phyloP scores from a whole-genome alignment of 23 tunicate genomes.

The Diplosoma virens region DNA sequence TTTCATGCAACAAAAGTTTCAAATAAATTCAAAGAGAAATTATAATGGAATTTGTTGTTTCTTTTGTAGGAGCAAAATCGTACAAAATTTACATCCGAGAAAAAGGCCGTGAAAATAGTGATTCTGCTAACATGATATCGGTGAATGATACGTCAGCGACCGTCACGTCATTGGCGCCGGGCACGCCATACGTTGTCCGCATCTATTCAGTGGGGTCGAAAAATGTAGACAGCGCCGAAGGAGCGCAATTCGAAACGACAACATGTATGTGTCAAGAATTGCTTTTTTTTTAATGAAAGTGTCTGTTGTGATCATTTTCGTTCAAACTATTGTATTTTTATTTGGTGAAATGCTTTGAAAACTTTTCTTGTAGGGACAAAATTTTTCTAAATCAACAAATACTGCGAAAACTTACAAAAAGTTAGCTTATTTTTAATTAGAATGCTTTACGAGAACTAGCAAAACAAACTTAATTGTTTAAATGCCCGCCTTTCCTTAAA shows the following conservation, averaged over 20 bases:
- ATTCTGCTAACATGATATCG: not conserved
- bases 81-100: conserved; percentile 9
- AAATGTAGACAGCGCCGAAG: conserved; percentile 25
- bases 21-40: too few species aligned
- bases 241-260: not conserved
- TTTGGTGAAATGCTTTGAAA: not conserved
- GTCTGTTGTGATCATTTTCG: not conserved
- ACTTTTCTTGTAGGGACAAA: not conserved
- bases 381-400: not conserved
- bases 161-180: conserved; percentile 37
- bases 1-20: too few species aligned
- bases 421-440: not conserved
- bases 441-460: not conserved
- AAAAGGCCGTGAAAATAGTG: not conserved
- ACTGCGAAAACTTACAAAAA: too few species aligned
- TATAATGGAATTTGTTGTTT: too few species aligned
- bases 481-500: too few species aligned
- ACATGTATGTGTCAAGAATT: not conserved
- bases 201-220: conserved; percentile 35
- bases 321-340: not conserved
- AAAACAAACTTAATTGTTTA: not conserved
- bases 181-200: conserved; percentile 23
- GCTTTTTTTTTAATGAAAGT: not conserved
- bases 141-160: not conserved
- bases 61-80: conserved; percentile 3